These are phyloP conservation scores for Ptilonorhynchus violaceus DNA, from an alignment of 2,113 vertebrate species.

Conservation along the genomic window DNA sequence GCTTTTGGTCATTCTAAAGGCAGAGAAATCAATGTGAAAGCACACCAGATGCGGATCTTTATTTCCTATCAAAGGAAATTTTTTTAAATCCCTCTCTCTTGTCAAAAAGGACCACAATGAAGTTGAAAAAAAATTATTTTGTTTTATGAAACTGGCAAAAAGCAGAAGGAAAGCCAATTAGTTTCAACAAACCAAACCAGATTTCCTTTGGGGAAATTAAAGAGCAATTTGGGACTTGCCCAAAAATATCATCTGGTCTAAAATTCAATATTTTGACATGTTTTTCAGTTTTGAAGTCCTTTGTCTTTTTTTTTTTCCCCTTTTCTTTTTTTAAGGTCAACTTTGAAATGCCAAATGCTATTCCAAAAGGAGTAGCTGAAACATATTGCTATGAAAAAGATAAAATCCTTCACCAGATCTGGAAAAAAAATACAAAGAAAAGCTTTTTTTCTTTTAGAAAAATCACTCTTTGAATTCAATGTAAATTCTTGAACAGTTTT, in stretches of 20 bases:
- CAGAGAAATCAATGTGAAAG: not conserved
- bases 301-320: not conserved
- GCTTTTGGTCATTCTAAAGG: not conserved
- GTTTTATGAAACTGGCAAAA: not conserved
- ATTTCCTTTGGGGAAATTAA: not conserved
- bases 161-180: not conserved
- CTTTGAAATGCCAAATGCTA: not conserved
- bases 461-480: not conserved
- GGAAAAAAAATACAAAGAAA: not conserved
- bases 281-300: not conserved
- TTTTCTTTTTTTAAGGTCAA: not conserved
- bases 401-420: not conserved
- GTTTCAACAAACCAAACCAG: not conserved
- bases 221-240: not conserved
- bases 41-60: not conserved
- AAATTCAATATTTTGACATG: constrained; percentile 18
- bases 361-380: not conserved
- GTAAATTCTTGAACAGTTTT: not conserved
- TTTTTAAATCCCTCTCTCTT: not conserved
- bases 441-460: not conserved
- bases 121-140: not conserved
- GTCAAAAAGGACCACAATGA: not conserved
- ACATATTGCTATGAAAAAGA: not conserved
- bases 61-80: not conserved
- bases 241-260: constrained; percentile 9